Evolutionary conservation across 2,797 vertebrate genomes (phyloP).

Genomic region (Helicolenus hilgendorfi): DNA sequence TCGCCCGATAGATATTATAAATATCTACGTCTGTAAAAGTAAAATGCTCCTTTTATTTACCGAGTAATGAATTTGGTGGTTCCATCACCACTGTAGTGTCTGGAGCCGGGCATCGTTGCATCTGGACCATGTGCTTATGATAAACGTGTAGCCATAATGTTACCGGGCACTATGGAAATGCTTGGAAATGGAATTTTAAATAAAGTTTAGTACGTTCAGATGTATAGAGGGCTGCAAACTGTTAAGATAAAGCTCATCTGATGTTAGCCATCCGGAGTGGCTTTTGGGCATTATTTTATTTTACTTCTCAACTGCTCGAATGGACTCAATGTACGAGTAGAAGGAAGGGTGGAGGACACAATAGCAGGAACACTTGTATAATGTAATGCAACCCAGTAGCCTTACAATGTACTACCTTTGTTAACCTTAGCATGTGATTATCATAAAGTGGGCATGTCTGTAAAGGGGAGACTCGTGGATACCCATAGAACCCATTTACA

Average conservation of each 20-base stretch:
- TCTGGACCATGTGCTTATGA: constrained; percentile 56
- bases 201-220: constrained; percentile 54
- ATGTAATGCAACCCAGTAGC: neutral
- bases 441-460: no score
- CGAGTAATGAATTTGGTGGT: neutral
- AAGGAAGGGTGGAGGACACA: neutral
- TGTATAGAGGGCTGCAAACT: constrained; percentile 22
- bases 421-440: neutral
- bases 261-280: neutral
- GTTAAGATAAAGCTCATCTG: constrained; percentile 20
- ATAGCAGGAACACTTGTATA: neutral
- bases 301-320: neutral
- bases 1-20: neutral
- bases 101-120: constrained; percentile 2
- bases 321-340: neutral
- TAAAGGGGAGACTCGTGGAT: no score
- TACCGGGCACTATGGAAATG: constrained; percentile 31
- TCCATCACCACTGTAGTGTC: neutral
- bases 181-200: constrained; percentile 62
- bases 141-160: constrained; percentile 44
- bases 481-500: neutral
- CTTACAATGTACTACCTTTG: neutral
- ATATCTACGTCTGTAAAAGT: neutral
- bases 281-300: constrained; percentile 9
- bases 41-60: constrained; percentile 15